phyloP scores from a whole-genome alignment of 2,113 vertebrate species.

The Platysternon megacephalum region DNA sequence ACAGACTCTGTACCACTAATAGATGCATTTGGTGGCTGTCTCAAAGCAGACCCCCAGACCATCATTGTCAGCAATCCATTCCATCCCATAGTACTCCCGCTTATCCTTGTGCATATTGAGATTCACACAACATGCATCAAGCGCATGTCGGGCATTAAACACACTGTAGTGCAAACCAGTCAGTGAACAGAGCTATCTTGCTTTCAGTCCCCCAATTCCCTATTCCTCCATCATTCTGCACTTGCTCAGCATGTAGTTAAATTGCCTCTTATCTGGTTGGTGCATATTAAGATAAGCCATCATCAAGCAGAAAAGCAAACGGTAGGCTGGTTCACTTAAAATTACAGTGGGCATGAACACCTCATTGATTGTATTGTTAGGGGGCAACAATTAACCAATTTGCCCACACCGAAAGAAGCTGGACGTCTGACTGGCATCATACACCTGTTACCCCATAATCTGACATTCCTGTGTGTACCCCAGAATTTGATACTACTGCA shows the following conservation, averaged over 20 bases:
- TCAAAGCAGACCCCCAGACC: fast-evolving
- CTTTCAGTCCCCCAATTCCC: neutral
- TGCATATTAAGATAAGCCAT: neutral
- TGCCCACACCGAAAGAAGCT: neutral
- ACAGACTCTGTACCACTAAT: fast-evolving
- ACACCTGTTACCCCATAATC: too few species aligned
- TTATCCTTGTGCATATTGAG: too few species aligned
- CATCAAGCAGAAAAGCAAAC: neutral
- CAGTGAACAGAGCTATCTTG: neutral
- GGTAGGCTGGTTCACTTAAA: neutral
- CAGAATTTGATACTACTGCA: too few species aligned
- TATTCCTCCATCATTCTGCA: neutral
- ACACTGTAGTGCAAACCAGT: neutral
- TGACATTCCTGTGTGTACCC: too few species aligned
- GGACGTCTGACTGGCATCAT: neutral
- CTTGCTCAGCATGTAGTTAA: neutral
- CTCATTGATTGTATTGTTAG: neutral
- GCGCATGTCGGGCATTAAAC: fast-evolving
- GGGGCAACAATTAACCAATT: neutral
- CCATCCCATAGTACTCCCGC: neutral
- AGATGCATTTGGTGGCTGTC: neutral
- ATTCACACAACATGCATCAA: neutral
- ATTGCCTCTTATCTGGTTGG: too few species aligned
- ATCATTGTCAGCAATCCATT: neutral
- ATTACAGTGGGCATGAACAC: neutral